Conservation (phyloP, 2,888 invertebrate species). For the Asteroscopus sphinx region DNA sequence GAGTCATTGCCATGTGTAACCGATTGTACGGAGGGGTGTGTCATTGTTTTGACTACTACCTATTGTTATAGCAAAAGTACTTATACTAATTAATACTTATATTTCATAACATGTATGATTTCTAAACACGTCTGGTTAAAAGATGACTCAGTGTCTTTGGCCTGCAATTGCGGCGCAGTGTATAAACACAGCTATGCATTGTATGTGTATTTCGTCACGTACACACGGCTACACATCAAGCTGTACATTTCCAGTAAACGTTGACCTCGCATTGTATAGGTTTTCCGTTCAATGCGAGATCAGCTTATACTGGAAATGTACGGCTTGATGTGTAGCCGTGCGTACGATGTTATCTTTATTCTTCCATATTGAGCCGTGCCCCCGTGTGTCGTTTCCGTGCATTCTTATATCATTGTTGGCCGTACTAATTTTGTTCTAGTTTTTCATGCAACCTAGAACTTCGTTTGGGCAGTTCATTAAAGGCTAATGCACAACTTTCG, state of each 20-base stretch:
- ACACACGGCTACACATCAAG: no score
- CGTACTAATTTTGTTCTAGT: constrained; percentile 38
- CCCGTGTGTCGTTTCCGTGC: constrained; percentile 19
- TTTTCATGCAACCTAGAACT: constrained; percentile 32
- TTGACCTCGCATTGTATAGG: no score
- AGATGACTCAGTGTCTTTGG: constrained; percentile 41
- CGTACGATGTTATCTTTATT: constrained; percentile 14
- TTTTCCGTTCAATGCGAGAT: no score
- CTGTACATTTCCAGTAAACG: no score
- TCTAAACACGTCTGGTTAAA: constrained; percentile 54
- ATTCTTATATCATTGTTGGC: constrained; percentile 23
- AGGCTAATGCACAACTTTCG: constrained; percentile 10
- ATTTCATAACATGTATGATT: constrained; percentile 58
- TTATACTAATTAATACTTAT: constrained; percentile 47
- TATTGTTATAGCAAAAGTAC: constrained; percentile 54
- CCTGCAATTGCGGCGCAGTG: constrained; percentile 28
- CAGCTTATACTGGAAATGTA: no score
- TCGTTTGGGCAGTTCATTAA: not conserved
- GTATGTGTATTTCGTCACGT: constrained; percentile 2
- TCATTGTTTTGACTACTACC: constrained; percentile 68
- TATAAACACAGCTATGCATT: constrained; percentile 13
- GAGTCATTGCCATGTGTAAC: constrained; percentile 55
- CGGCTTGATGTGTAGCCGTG: no score
- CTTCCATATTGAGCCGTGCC: constrained; percentile 39
- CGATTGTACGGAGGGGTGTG: constrained; percentile 70